Evolutionary conservation across 2,797 vertebrate genomes (phyloP).

Genomic region (Sebastes aleutianus): DNA sequence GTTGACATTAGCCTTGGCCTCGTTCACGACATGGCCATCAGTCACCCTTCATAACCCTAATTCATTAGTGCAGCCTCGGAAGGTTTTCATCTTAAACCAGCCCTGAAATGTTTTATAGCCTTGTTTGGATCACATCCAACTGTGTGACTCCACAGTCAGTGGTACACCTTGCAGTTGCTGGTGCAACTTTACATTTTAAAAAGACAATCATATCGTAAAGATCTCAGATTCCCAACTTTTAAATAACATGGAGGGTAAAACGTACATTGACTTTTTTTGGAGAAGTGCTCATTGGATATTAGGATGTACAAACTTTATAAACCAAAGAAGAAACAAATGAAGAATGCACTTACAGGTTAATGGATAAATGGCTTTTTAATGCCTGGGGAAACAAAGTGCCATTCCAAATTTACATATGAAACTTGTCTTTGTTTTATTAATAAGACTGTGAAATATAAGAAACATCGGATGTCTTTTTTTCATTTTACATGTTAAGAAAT

Average conservation of each 20-base stretch:
- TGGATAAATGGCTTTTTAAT: not conserved
- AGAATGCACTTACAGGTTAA: not conserved
- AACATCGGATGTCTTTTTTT: not conserved
- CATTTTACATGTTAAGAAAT: slow-evolving; percentile 26
- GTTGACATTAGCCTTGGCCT: slow-evolving; percentile 37
- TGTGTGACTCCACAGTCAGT: not conserved
- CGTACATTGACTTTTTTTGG: not conserved
- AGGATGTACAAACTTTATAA: not conserved
- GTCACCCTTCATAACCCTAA: slow-evolving; percentile 11
- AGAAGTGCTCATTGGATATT: not conserved
- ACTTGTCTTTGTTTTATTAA: slow-evolving; percentile 3
- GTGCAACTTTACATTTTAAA: not conserved
- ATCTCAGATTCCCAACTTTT: not conserved
- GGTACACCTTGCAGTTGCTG: not conserved
- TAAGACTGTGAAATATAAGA: slow-evolving; percentile 31
- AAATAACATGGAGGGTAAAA: not conserved
- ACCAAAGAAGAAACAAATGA: not conserved
- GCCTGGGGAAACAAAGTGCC: not conserved
- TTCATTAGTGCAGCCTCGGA: not conserved
- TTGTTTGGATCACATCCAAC: not conserved
- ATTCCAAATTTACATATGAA: not conserved
- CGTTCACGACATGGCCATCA: slow-evolving; percentile 6
- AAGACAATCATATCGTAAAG: not conserved
- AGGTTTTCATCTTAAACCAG: not conserved
- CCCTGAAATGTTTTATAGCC: slow-evolving; percentile 3